phyloP scores from a whole-genome alignment of 2,797 vertebrate genomes.

The Distichodus sexfasciatus region DNA sequence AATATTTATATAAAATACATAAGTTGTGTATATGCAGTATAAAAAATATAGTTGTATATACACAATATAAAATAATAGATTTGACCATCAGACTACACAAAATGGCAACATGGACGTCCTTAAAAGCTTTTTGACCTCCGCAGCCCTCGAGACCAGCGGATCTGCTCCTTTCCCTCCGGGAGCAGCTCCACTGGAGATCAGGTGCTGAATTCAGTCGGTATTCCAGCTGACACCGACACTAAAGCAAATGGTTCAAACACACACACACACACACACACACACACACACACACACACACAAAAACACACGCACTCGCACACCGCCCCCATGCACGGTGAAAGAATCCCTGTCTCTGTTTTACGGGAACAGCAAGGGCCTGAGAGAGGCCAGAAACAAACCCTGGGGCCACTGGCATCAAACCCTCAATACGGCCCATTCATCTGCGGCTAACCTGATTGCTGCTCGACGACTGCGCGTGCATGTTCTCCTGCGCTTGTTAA shows the following conservation, averaged over 20 bases:
- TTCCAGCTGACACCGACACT: conserved; percentile 7
- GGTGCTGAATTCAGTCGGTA: conserved; percentile 14
- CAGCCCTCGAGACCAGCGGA: background rate
- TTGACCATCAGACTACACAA: too few species aligned
- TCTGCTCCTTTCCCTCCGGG: too few species aligned
- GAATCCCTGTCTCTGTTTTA: background rate
- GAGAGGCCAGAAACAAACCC: conserved; percentile 21
- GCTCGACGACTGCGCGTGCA: background rate
- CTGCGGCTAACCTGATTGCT: conserved; percentile 46
- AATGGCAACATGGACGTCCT: too few species aligned
- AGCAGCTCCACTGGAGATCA: background rate
- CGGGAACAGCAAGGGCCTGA: conserved; percentile 36
- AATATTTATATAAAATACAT: too few species aligned
- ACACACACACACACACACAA: too few species aligned
- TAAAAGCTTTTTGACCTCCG: background rate
- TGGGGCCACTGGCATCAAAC: conserved; percentile 17
- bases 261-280: too few species aligned
- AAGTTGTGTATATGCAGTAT: too few species aligned
- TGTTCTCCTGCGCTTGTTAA: conserved; percentile 11
- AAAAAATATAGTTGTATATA: too few species aligned
- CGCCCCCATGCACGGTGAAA: background rate
- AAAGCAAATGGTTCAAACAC: conserved; percentile 5
- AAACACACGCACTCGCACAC: too few species aligned
- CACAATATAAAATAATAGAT: too few species aligned
- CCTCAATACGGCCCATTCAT: conserved; percentile 48